Conservation (phyloP, 2,888 invertebrate genomes). For the Drosophila stalkeri region DNA sequence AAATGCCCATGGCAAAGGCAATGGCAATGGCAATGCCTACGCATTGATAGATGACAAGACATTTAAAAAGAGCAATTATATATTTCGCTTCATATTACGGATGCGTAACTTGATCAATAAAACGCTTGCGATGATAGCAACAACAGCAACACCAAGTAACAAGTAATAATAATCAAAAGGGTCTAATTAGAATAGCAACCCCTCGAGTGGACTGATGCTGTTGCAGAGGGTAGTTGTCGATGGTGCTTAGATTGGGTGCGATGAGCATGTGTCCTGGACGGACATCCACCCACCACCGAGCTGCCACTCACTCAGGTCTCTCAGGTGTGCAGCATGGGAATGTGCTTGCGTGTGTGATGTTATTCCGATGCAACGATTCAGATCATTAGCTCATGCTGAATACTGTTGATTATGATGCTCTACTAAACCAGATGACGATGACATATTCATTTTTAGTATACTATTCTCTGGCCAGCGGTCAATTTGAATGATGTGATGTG, state of each 20-base stretch:
- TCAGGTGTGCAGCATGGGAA: slow-evolving; percentile 81
- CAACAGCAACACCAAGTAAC: slow-evolving; percentile 20
- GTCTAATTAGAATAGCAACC: slow-evolving; percentile 78
- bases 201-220: slow-evolving; percentile 36
- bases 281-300: slow-evolving; percentile 43
- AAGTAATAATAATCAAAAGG: slow-evolving; percentile 24
- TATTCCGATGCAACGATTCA: slow-evolving; percentile 49
- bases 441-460: slow-evolving; percentile 70
- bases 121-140: slow-evolving; percentile 70
- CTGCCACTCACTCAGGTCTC: slow-evolving; percentile 11
- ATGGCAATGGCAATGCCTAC: slow-evolving; percentile 21
- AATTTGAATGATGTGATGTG: slow-evolving; percentile 37
- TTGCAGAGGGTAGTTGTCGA: slow-evolving; percentile 20
- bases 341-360: slow-evolving; percentile 80
- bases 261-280: slow-evolving; percentile 16
- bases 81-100: slow-evolving; percentile 76
- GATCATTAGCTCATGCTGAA: slow-evolving; percentile 59
- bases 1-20: slow-evolving; percentile 30
- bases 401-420: slow-evolving; percentile 62
- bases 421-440: slow-evolving; percentile 83
- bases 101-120: slow-evolving; percentile 79
- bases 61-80: slow-evolving; percentile 77
- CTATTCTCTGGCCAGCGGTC: slow-evolving; percentile 26
- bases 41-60: slow-evolving; percentile 69
- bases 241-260: slow-evolving; percentile 55